Base-by-base conservation (phyloP, 1,140 invertebrate genomes). In the Coboldia fuscipes region DNA sequence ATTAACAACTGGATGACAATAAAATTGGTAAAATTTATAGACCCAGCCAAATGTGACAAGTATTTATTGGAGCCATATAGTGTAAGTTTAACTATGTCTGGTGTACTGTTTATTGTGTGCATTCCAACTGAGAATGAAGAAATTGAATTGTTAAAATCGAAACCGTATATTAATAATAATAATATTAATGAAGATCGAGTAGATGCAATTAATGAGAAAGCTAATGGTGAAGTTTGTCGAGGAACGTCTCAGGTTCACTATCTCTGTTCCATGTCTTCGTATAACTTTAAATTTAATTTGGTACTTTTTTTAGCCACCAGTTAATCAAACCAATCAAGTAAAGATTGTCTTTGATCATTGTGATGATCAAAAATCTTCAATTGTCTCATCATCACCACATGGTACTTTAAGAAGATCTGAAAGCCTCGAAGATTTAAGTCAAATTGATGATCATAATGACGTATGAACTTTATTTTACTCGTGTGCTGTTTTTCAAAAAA, bases 31-130 rank as follows among this genome's bases (percentile, higher is more conserved):
- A n/a, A n/a, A n/a, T n/a, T n/a, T n/a, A n/a, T n/a, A n/a, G n/a
- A n/a, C n/a, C n/a, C n/a, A n/a, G n/a, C n/a, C n/a, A n/a, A n/a
- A n/a, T n/a, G n/a, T n/a, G n/a, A n/a, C n/a, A n/a, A n/a, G n/a
- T n/a, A n/a, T n/a, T n/a, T n/a, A n/a, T n/a, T 24, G n/a, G 23
- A 24, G n/a, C 7, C 7, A 24, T 8, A 24, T 24, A 24, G 23
- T 24, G n/a, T 7, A 8, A 37, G 22, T 17, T n/a, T 26, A 13
- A 35, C 37, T 21, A 50, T 50, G 47, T 40, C 51, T 0, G 45
- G 54, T 13, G 54, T 56, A 8, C 41, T 57, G n/a, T 54, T 58
- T 35, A 44, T 53, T n/a, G 46, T 58, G 16, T 51, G 47, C 13
- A 54, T 58, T 19, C 56, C 56, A 21, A 54, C 51, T 0, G 49